Evolutionary conservation across 2,113 vertebrate species (phyloP).

Genomic region (Notarius lentiginosus): DNA sequence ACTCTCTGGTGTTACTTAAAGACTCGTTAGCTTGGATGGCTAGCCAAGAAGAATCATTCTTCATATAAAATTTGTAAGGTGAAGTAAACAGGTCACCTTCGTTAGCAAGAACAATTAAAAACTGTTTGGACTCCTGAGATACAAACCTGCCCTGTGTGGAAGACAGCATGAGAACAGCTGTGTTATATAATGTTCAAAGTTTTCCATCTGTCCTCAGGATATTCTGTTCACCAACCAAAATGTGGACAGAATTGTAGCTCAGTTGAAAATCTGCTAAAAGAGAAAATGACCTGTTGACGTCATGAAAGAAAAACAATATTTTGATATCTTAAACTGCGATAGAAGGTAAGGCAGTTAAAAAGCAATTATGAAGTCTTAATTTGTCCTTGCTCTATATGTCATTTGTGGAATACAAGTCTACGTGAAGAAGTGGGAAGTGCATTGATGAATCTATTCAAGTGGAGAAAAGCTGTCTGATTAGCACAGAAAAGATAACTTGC

Average conservation of each 20-base stretch:
- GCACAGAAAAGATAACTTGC: neutral
- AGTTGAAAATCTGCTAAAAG: neutral
- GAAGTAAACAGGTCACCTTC: too few species aligned
- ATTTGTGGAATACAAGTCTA: neutral
- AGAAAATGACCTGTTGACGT: neutral
- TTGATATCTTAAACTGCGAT: neutral
- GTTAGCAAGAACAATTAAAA: neutral
- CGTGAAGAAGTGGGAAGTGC: neutral
- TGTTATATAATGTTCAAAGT: neutral
- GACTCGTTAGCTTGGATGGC: neutral
- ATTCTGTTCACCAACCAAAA: neutral
- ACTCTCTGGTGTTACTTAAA: neutral
- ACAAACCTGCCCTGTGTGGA: neutral
- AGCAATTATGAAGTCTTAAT: neutral
- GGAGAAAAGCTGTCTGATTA: constrained; percentile 1
- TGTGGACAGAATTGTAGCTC: neutral
- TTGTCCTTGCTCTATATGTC: neutral
- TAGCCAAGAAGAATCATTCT: neutral
- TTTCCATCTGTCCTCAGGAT: constrained; percentile 8
- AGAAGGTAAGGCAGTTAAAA: neutral
- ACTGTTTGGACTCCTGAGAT: neutral
- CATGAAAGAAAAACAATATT: neutral
- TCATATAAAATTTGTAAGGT: neutral
- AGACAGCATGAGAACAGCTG: neutral
- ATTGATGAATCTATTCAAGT: neutral